Evolutionary conservation across 2,113 vertebrate genomes (phyloP), one percentile per base, ranked within the genome.

Genomic region (Podarcis raffonei): DNA sequence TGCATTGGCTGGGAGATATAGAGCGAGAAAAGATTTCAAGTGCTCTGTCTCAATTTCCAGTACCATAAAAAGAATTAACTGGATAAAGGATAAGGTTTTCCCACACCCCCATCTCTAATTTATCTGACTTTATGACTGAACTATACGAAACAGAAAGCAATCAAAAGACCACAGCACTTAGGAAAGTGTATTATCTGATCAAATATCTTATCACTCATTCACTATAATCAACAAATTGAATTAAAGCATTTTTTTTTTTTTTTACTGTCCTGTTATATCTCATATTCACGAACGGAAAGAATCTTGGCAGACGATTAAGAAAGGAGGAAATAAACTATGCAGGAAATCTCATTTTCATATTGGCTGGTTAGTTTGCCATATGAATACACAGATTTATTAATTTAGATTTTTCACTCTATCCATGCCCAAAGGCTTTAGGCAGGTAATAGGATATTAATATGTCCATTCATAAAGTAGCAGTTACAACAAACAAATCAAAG

Each of bases 31-130:
- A 76, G 71, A 62, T 76, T 35, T 81, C 18, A 84, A 74, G 18
- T 84, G 42, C 42, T 86, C 77, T 86, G 72, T 30, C 59, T 65
- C 84, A 86, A 42, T 86, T 76, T 77, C 74, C 12, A 77, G 57
- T 15, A 77, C 57, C 4, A 42, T 77, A 39, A 76, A 65, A 85
- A 85, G 23, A 77, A 62, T 76, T 75, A 62, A 85, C 32, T 30
- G 15, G 4, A 62, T 86, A 86, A 66, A 77, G 39, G 37, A 77
- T 77, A 77, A 65, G 15, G 35, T 27, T 8, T 48, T n/a, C 27
- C 53, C 72, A 23, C 35, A 35, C 2, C 25, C 57, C 9, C 84
- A 37, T 71, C 37, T 71, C 32, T 77, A 86, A 66, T 86, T 39
- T 77, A 6, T n/a, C 65, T 65, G 25, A 74, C 15, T 74, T 84